A percentile compares a stretch with the other conserved stretches of the same genome.
phyloP scores from a whole-genome alignment of 2,113 vertebrate genomes.

The Ctenomys sociabilis region DNA sequence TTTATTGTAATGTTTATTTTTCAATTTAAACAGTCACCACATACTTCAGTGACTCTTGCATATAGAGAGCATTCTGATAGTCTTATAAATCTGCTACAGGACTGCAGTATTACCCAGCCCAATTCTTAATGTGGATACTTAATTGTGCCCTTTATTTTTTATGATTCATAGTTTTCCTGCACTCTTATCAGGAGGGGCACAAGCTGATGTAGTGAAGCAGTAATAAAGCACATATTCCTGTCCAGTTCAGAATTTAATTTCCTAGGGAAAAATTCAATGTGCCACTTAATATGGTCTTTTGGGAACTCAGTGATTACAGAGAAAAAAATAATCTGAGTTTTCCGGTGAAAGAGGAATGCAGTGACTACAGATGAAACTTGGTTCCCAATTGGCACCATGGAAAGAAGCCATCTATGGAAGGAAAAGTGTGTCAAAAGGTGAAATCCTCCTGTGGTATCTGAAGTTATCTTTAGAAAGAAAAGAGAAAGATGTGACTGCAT shows the following conservation, averaged over 20 bases:
- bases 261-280: constrained; percentile 9
- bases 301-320: background rate
- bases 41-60: background rate
- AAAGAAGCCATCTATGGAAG: background rate
- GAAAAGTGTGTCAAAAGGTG: background rate
- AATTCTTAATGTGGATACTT: background rate
- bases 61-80: background rate
- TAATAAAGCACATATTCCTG: background rate
- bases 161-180: background rate
- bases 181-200: constrained; percentile 3
- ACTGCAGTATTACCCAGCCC: background rate
- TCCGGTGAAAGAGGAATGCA: constrained; percentile 31
- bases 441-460: background rate
- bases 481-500: background rate
- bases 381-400: background rate
- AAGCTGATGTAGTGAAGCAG: background rate
- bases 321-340: constrained; percentile 7
- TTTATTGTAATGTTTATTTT: background rate
- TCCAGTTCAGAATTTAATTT: constrained; percentile 29
- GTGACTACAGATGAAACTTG: background rate
- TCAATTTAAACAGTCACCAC: background rate
- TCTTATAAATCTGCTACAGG: background rate
- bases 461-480: constrained; percentile 31
- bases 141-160: background rate
- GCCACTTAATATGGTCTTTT: background rate